These are phyloP conservation scores for Luperina testacea DNA, from an alignment of 2,888 invertebrate genomes.

Conservation along the genomic window DNA sequence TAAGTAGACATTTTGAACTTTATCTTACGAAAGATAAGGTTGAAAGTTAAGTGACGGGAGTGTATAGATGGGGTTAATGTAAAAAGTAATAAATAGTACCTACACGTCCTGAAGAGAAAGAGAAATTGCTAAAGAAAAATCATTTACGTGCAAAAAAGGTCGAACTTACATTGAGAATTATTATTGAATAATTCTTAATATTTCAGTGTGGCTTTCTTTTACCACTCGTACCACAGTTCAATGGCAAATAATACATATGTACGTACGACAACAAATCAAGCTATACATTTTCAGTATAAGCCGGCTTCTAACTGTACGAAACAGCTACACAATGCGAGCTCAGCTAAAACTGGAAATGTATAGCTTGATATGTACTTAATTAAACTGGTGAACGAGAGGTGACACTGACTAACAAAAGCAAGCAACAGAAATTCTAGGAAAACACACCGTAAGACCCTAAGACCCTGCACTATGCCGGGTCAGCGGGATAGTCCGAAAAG, in stretches of 20 bases:
- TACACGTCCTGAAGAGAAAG: too few species aligned
- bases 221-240: not conserved
- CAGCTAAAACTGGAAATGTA: not conserved
- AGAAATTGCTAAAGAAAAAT: not conserved
- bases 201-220: not conserved
- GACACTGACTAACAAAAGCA: not conserved
- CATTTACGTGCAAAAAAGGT: not conserved
- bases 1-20: too few species aligned
- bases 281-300: not conserved
- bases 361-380: not conserved
- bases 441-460: not conserved
- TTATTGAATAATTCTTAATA: not conserved
- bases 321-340: too few species aligned
- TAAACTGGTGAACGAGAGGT: not conserved
- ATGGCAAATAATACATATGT: not conserved
- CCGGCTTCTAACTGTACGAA: too few species aligned
- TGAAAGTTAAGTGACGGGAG: too few species aligned
- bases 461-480: not conserved
- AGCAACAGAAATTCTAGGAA: not conserved
- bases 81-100: not conserved
- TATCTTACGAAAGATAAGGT: too few species aligned
- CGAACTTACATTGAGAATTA: too few species aligned
- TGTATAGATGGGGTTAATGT: not conserved
- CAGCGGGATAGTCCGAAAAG: too few species aligned
- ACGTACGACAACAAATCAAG: too few species aligned